Evolutionary conservation across 2,888 invertebrate species (phyloP).

Genomic region (Netelia fuscicornis): DNA sequence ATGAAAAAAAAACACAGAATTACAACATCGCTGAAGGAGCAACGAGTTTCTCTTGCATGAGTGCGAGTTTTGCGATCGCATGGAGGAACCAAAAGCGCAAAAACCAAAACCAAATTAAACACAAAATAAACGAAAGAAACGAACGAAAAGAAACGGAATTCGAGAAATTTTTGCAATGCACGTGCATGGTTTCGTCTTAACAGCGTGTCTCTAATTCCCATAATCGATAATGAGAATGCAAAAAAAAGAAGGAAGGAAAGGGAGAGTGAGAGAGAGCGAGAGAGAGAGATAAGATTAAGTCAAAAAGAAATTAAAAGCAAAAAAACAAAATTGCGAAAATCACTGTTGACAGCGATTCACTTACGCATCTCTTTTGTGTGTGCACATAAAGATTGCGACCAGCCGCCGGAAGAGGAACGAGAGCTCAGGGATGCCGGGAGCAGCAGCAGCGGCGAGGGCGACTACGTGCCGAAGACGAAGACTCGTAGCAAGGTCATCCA

Average conservation of each 20-base stretch:
- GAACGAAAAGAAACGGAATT: background rate
- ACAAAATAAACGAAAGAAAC: conserved; percentile 17
- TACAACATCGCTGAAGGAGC: too few species aligned
- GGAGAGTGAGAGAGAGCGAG: background rate
- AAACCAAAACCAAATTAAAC: background rate
- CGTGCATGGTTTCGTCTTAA: conserved; percentile 63
- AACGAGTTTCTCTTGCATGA: background rate
- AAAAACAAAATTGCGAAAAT: conserved; percentile 49
- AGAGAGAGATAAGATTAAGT: background rate
- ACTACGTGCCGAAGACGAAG: conserved; percentile 70
- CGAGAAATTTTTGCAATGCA: conserved; percentile 64
- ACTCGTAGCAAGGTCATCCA: conserved; percentile 53
- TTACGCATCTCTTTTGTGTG: conserved; percentile 81
- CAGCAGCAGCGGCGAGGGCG: conserved; percentile 79
- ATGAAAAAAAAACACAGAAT: too few species aligned
- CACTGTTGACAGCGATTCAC: conserved; percentile 64
- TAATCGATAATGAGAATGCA: background rate
- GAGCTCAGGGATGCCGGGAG: conserved; percentile 82
- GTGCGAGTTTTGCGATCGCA: background rate
- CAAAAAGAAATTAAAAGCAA: conserved; percentile 15
- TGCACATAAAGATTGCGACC: conserved; percentile 82
- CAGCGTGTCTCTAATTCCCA: conserved; percentile 21
- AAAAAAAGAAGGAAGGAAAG: conserved; percentile 1
- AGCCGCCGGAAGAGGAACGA: conserved; percentile 85
- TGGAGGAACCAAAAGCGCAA: background rate